Percentiles rank a stretch among this genome's conserved stretches.
Conservation (phyloP, 2,113 vertebrate genomes). For the Daphoenositta chrysoptera region DNA sequence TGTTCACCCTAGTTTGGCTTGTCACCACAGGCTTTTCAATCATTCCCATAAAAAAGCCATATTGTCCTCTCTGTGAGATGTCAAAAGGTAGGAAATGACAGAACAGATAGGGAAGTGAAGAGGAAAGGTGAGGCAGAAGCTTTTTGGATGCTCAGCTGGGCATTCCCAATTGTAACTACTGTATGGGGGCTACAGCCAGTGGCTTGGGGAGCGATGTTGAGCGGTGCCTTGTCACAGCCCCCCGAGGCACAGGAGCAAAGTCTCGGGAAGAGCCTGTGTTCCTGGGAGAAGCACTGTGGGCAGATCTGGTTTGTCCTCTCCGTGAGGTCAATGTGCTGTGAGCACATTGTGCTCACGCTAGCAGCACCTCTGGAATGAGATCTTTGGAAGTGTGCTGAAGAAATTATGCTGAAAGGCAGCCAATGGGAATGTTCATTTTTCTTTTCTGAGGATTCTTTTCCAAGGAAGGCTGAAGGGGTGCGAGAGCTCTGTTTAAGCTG, state of each 20-base stretch:
- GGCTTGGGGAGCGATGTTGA: accelerated
- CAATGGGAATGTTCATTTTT: background rate
- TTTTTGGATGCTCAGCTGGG: background rate
- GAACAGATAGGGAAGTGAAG: background rate
- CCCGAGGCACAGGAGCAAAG: accelerated
- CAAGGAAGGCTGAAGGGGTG: background rate
- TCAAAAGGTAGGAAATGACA: background rate
- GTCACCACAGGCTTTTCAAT: background rate
- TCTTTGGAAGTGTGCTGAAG: background rate
- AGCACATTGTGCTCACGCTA: accelerated
- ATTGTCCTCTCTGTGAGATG: background rate
- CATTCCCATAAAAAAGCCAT: background rate
- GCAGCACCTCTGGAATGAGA: background rate
- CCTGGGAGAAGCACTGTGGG: accelerated
- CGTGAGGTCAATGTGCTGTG: background rate
- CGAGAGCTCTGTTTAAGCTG: background rate
- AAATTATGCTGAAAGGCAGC: background rate
- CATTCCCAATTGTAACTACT: background rate
- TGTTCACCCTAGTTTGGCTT: background rate
- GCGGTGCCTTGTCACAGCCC: accelerated
- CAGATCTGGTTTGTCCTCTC: background rate
- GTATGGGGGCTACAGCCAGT: background rate
- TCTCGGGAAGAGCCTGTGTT: accelerated
- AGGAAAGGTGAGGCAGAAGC: background rate
- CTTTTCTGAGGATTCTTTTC: background rate